phyloP scores from a whole-genome alignment of 2,888 invertebrate species.

The Acanthopleura granulata region DNA sequence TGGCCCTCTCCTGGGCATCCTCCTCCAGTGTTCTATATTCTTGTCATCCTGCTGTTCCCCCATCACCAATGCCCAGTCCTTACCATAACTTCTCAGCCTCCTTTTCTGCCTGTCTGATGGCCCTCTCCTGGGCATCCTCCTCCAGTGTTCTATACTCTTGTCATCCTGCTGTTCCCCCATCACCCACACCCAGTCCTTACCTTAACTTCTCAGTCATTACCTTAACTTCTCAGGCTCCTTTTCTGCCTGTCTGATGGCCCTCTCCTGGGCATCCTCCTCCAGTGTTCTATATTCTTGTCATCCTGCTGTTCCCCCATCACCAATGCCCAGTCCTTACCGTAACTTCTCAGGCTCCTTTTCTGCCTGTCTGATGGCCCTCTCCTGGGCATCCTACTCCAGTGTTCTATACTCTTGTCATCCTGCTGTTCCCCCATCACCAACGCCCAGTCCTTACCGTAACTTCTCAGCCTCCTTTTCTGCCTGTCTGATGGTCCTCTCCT shows the following conservation, averaged over 20 bases:
- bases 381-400: too few relatives aligned
- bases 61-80: slow-evolving; percentile 88
- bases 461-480: slow-evolving; percentile 80
- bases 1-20: slow-evolving; percentile 72
- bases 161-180: slow-evolving; percentile 7
- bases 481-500: slow-evolving; percentile 74
- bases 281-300: slow-evolving; percentile 79
- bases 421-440: neutral
- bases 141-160: neutral
- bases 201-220: slow-evolving; percentile 74
- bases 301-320: slow-evolving; percentile 86
- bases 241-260: slow-evolving; percentile 74
- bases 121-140: too few relatives aligned
- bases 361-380: slow-evolving; percentile 70
- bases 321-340: slow-evolving; percentile 84
- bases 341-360: slow-evolving; percentile 78
- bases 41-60: slow-evolving; percentile 82
- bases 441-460: slow-evolving; percentile 68
- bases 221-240: slow-evolving; percentile 78
- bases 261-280: slow-evolving; percentile 72
- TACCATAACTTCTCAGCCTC: slow-evolving; percentile 70
- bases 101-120: too few relatives aligned
- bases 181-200: slow-evolving; percentile 45
- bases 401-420: slow-evolving; percentile 2
- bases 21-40: slow-evolving; percentile 78